Evolutionary conservation across 2,113 vertebrate genomes (phyloP).

Genomic region (Cyphotilapia sp.): DNA sequence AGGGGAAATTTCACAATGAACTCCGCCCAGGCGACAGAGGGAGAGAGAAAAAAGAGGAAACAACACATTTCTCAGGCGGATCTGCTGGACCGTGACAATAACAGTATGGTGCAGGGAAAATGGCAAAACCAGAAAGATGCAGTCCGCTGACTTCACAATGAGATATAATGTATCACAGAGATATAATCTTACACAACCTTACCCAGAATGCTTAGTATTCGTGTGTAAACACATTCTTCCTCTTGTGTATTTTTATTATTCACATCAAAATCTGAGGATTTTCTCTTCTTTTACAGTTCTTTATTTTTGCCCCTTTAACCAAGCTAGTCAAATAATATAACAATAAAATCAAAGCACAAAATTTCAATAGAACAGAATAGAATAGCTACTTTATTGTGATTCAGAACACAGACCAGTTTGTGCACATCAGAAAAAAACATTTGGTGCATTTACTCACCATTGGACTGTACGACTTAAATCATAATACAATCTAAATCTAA

Average conservation of each 20-base stretch:
- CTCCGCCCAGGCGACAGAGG: background rate
- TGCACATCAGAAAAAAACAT: background rate
- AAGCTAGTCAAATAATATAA: background rate
- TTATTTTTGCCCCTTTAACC: background rate
- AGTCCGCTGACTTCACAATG: background rate
- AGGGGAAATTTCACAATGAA: background rate
- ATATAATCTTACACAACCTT: background rate
- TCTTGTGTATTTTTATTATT: background rate
- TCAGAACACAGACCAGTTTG: background rate
- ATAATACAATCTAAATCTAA: background rate
- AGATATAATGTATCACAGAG: background rate
- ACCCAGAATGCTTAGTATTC: background rate
- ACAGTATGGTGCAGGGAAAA: background rate
- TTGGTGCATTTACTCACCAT: background rate
- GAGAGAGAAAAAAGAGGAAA: background rate
- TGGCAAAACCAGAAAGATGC: background rate
- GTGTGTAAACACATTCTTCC: background rate
- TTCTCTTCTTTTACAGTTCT: background rate
- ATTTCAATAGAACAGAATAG: background rate
- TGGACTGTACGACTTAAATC: background rate
- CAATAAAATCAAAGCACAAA: background rate
- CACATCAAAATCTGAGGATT: background rate
- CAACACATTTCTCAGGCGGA: background rate
- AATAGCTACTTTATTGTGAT: background rate
- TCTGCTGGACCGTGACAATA: background rate